phyloP scores from a whole-genome alignment of 2,797 vertebrate genomes.

The Crenuchus spilurus region DNA sequence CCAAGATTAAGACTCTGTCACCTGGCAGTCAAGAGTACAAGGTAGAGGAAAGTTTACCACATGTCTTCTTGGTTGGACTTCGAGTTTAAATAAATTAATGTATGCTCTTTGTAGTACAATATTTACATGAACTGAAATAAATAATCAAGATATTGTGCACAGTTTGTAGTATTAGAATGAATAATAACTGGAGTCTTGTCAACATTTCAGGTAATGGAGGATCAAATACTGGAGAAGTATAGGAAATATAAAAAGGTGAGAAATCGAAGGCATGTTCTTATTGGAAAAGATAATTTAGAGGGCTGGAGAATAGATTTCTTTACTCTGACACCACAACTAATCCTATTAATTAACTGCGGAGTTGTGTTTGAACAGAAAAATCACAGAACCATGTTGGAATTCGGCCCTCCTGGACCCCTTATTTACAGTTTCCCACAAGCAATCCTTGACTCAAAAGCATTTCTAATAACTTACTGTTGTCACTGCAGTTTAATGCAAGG shows the following conservation, averaged over 20 bases:
- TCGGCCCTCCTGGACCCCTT: too few relatives aligned
- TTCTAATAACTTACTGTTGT: background rate
- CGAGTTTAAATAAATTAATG: background rate
- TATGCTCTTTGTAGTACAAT: background rate
- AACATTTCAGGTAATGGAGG: constrained; percentile 82
- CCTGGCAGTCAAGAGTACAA: constrained; percentile 85
- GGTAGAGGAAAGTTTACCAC: constrained; percentile 63
- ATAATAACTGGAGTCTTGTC: constrained; percentile 16
- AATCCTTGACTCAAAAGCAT: background rate
- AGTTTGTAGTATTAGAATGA: background rate
- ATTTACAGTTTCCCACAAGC: too few relatives aligned
- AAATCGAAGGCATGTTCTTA: background rate
- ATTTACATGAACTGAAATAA: too few relatives aligned
- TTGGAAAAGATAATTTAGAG: background rate
- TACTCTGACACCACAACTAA: too few relatives aligned
- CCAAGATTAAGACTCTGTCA: constrained; percentile 82
- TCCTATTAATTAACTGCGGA: too few relatives aligned
- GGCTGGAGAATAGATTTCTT: too few relatives aligned
- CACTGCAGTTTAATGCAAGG: too few relatives aligned
- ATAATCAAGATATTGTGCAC: constrained; percentile 2
- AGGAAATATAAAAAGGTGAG: constrained; percentile 86
- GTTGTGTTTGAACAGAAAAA: too few relatives aligned
- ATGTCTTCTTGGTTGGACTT: background rate
- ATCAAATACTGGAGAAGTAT: constrained; percentile 86
- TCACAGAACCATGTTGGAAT: too few relatives aligned